Evolutionary conservation across 30 jellyfish, hydroid and myxozoan species (phyloP).

Genomic region (Clytia hemisphaerica): DNA sequence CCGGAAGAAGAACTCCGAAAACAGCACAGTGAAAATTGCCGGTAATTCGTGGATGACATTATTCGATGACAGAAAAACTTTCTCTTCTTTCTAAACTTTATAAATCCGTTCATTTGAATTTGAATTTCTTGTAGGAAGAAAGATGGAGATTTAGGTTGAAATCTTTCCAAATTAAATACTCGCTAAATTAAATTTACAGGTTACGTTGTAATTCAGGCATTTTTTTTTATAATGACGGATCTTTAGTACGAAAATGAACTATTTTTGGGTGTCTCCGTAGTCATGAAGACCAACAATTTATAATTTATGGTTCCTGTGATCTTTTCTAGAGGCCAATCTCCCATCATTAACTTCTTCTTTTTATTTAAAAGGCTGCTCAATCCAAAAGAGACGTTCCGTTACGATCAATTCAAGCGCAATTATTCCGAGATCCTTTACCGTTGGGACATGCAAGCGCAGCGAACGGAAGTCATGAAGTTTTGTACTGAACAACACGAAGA

Average conservation of each 20-base stretch:
- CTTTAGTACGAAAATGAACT: not conserved
- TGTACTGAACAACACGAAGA: conserved; percentile 55
- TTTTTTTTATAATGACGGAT: not conserved
- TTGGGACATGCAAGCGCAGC: conserved; percentile 59
- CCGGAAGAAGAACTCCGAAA: conserved; percentile 35
- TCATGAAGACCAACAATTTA: not conserved
- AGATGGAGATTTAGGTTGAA: no score
- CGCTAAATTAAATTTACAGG: not conserved
- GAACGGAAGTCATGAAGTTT: conserved; percentile 77
- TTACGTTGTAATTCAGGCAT: not conserved
- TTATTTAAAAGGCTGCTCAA: conserved; percentile 49
- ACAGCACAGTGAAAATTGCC: conserved; percentile 56
- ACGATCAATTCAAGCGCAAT: conserved; percentile 63
- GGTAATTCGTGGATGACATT: conserved; percentile 8
- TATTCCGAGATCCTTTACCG: conserved; percentile 86
- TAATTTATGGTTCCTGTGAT: no score
- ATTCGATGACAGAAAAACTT: no score
- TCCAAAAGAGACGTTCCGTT: conserved; percentile 36
- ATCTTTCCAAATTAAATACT: not conserved
- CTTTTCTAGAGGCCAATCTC: no score
- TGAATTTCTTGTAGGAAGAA: no score
- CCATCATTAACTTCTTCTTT: no score
- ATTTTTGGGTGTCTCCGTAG: not conserved
- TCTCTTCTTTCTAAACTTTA: no score
- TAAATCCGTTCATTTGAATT: no score